A percentile compares a stretch with the other conserved stretches of the same genome.
Conservation (phyloP, 2,888 invertebrate species). For the Chrysolina oricalcia region DNA sequence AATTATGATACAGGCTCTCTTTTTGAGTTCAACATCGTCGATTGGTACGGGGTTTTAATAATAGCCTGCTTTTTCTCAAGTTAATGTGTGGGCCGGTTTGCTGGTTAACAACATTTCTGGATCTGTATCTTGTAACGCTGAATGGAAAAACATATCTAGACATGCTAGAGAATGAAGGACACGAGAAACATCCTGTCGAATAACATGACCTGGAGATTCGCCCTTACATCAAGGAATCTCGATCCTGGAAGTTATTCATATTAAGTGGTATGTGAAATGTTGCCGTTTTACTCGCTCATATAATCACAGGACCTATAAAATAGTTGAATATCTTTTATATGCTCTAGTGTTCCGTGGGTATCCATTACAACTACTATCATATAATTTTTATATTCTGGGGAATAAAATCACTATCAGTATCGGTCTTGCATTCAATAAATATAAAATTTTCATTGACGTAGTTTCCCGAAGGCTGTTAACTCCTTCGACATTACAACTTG, state of each 20-base stretch:
- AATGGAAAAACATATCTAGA: no score
- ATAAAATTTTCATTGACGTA: background rate
- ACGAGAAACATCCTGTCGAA: no score
- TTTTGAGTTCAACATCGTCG: no score
- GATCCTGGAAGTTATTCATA: no score
- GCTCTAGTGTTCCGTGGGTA: background rate
- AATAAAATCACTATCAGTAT: background rate
- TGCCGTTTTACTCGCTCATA: background rate
- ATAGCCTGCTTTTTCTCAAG: no score
- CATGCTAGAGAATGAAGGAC: no score
- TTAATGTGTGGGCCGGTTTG: no score
- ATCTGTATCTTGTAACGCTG: no score
- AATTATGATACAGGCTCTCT: no score
- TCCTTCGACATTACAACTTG: background rate
- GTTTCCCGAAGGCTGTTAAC: background rate
- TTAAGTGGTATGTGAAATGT: background rate
- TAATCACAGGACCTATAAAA: background rate
- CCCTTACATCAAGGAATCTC: no score
- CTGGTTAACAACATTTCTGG: no score
- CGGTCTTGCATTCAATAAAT: background rate
- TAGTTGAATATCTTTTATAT: background rate
- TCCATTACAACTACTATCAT: background rate
- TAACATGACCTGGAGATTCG: background rate
- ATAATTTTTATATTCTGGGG: background rate
- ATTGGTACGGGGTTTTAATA: no score